Conservation (phyloP, 2,113 vertebrate genomes). For the Parus major region DNA sequence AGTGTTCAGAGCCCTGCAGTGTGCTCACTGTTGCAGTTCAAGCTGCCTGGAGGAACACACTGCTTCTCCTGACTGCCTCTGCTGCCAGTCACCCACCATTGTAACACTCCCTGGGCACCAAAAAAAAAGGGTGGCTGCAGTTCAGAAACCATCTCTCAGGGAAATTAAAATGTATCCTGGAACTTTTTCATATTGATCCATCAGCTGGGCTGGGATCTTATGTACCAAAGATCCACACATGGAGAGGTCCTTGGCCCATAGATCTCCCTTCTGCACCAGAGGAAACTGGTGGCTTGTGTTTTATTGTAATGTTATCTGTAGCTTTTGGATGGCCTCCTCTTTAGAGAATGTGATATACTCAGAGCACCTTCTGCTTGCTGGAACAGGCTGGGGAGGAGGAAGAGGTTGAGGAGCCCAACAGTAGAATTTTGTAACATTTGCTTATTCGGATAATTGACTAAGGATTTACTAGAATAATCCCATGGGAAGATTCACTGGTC, state of each 20-base stretch:
- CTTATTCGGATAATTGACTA: conserved; percentile 9
- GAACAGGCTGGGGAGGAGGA: neutral
- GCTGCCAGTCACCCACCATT: neutral
- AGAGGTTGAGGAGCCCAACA: neutral
- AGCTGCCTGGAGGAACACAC: rapidly evolving
- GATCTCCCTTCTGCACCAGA: neutral
- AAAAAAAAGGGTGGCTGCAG: neutral
- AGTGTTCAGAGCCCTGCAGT: neutral
- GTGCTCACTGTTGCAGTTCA: neutral
- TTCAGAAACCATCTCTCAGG: neutral
- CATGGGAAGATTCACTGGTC: neutral
- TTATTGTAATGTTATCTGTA: conserved; percentile 20
- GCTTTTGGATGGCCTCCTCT: conserved; percentile 15
- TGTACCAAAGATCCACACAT: rapidly evolving
- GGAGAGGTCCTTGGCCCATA: neutral
- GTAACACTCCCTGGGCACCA: neutral
- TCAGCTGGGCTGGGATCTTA: neutral
- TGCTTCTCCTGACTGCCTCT: neutral
- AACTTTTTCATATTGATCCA: neutral
- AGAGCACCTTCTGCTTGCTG: neutral
- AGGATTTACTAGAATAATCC: conserved; percentile 10
- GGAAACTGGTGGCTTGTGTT: neutral
- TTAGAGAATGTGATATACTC: conserved; percentile 8
- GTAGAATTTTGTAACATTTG: conserved; percentile 31
- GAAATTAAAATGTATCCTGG: neutral